Evolutionary conservation across 2,888 invertebrate species (phyloP).

Genomic region (Epinotia brunnichana): DNA sequence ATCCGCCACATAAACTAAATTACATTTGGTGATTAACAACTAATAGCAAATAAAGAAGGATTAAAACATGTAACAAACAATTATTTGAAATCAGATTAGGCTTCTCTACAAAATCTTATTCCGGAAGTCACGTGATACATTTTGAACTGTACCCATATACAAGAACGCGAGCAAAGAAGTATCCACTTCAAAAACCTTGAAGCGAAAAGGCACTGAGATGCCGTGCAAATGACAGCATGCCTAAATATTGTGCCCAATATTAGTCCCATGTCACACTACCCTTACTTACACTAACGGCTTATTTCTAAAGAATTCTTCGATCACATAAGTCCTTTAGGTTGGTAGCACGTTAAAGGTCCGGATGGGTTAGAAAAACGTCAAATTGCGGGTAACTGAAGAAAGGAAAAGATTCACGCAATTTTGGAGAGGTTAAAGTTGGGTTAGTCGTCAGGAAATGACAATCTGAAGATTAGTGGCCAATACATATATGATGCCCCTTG

Average conservation of each 20-base stretch:
- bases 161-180: too few relatives aligned
- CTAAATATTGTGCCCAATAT: background rate
- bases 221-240: background rate
- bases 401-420: constrained; percentile 20
- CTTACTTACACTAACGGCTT: background rate
- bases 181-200: background rate
- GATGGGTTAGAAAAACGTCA: constrained; percentile 8
- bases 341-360: background rate
- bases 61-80: too few relatives aligned
- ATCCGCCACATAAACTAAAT: too few relatives aligned
- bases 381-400: constrained; percentile 10
- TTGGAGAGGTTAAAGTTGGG: constrained; percentile 14
- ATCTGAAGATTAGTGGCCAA: background rate
- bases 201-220: background rate
- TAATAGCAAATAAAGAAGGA: too few relatives aligned
- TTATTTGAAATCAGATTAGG: too few relatives aligned
- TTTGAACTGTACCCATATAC: too few relatives aligned
- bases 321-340: background rate
- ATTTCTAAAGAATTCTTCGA: background rate
- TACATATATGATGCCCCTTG: background rate
- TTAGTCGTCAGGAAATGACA: constrained; percentile 10
- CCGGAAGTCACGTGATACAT: too few relatives aligned
- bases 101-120: too few relatives aligned
- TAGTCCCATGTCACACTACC: background rate
- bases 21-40: too few relatives aligned